Evolutionary conservation across 53 echinoderm and acorn worm species (phyloP).

Genomic region (Luidia sarsii): DNA sequence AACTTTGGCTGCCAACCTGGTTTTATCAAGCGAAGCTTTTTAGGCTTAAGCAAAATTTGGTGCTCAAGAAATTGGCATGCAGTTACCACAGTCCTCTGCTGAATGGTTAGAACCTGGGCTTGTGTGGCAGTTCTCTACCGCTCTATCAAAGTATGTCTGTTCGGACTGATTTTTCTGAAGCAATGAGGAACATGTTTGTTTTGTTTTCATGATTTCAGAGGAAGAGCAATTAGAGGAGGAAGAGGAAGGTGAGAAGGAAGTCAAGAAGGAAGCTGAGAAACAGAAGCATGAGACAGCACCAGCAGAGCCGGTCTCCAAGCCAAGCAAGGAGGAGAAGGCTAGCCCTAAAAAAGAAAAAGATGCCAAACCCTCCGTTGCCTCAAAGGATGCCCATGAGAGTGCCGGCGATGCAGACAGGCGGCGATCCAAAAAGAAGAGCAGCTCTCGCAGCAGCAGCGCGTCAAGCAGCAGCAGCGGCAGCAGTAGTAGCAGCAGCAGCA

Average conservation of each 20-base stretch:
- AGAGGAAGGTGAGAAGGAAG: slow-evolving; percentile 32
- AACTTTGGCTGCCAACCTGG: too few species aligned
- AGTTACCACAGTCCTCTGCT: too few species aligned
- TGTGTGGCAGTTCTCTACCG: too few species aligned
- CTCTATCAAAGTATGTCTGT: too few species aligned
- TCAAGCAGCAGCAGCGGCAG: slow-evolving; percentile 40
- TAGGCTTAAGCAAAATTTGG: too few species aligned
- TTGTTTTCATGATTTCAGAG: too few species aligned
- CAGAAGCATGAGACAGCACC: slow-evolving; percentile 28
- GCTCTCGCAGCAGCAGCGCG: slow-evolving; percentile 5
- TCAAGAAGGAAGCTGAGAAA: slow-evolving; percentile 8
- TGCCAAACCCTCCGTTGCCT: background rate
- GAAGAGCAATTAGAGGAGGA: slow-evolving; percentile 25
- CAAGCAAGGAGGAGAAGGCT: slow-evolving; percentile 23
- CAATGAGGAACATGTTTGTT: too few species aligned
- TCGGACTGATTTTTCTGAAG: too few species aligned
- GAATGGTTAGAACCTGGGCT: too few species aligned
- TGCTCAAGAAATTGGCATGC: too few species aligned
- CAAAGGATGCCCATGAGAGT: background rate
- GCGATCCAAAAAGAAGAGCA: background rate
- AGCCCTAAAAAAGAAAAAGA: slow-evolving; percentile 19
- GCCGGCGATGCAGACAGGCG: background rate
- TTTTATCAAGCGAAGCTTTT: too few species aligned
- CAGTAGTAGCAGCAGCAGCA: slow-evolving; percentile 31
- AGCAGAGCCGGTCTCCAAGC: background rate